phyloP scores from a whole-genome alignment of 2,797 vertebrate genomes.

The Bovichtus variegatus region DNA sequence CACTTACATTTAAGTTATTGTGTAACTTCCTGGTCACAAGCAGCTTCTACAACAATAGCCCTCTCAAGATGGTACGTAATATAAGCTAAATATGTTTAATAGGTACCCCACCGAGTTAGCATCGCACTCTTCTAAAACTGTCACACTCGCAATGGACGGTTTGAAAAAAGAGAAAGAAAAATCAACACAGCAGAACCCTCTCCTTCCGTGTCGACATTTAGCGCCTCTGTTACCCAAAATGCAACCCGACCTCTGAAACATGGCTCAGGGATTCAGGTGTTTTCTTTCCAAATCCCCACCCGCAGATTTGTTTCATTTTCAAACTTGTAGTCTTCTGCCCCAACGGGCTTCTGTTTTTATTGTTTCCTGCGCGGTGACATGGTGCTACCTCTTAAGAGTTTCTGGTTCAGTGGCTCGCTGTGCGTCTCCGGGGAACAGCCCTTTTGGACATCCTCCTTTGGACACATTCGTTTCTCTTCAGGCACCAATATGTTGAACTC shows the following conservation, averaged over 20 bases:
- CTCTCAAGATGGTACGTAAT: background rate
- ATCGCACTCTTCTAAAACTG: background rate
- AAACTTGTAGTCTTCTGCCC: background rate
- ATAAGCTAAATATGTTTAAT: background rate
- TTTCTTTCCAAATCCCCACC: background rate
- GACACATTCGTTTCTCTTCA: background rate
- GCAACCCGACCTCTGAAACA: background rate
- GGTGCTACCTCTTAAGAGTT: background rate
- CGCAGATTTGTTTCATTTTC: background rate
- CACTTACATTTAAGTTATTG: background rate
- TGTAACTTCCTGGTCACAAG: background rate
- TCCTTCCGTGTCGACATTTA: background rate
- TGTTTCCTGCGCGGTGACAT: background rate
- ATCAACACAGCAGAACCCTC: no score
- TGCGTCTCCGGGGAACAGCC: background rate
- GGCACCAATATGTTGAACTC: background rate
- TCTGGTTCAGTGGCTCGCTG: background rate
- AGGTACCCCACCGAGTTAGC: no score
- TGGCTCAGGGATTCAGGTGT: background rate
- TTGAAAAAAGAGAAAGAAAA: no score
- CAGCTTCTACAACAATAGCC: background rate
- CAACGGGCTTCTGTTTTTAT: background rate
- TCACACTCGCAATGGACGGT: background rate
- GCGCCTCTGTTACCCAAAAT: background rate
- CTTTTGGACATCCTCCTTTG: constrained; percentile 4